Conservation (phyloP, 2,888 invertebrate genomes). For the Steinernema scapterisci region DNA sequence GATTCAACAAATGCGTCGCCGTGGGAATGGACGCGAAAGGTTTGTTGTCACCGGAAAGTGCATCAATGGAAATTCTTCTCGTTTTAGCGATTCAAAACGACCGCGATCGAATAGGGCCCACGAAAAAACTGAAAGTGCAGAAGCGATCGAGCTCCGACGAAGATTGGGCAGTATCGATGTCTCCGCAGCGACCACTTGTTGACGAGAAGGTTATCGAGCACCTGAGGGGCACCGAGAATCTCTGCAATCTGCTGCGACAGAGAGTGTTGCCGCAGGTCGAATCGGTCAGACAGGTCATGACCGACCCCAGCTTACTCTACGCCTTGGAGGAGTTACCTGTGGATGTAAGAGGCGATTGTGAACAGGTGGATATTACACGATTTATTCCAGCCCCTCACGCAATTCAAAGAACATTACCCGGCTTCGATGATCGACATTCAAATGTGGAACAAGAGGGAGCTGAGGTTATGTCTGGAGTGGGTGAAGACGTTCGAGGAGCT, state of each 20-base stretch:
- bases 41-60: constrained; percentile 33
- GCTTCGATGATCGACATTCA: constrained; percentile 67
- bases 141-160: constrained; percentile 49
- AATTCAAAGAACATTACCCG: constrained; percentile 64
- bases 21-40: constrained; percentile 68
- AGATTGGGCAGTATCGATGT: constrained; percentile 50
- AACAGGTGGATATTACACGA: not conserved
- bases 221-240: constrained; percentile 55
- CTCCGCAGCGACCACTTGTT: constrained; percentile 39
- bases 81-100: constrained; percentile 67
- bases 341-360: constrained; percentile 49
- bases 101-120: constrained; percentile 66
- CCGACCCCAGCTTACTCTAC: constrained; percentile 56
- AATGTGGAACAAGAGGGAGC: constrained; percentile 67
- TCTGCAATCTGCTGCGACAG: constrained; percentile 59
- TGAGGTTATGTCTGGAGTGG: constrained; percentile 66
- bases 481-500: constrained; percentile 66
- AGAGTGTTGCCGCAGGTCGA: constrained; percentile 60
- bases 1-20: constrained; percentile 65
- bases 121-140: constrained; percentile 59
- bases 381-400: constrained; percentile 55
- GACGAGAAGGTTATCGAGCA: constrained; percentile 29
- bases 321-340: constrained; percentile 55
- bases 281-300: constrained; percentile 46
- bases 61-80: not conserved